Base-by-base conservation (phyloP, 2,797 vertebrate genomes). In the Tenualosa thibaudeaui region DNA sequence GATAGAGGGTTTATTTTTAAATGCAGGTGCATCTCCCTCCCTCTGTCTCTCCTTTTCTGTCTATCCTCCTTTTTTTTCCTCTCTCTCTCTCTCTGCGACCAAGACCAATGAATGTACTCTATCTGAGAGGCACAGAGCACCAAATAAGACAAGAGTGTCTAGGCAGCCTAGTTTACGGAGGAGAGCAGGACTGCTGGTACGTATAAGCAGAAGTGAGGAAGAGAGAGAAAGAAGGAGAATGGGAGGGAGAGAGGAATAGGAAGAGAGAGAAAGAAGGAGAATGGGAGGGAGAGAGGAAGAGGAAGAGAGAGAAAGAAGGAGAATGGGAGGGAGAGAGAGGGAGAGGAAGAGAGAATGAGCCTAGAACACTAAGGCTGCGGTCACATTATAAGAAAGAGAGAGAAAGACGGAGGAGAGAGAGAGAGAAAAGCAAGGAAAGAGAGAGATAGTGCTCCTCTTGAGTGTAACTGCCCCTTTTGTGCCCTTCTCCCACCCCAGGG, bases 1-100 rank as follows among this genome's bases (percentile, higher is more conserved):
- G 92, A 91, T 86, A 91, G 87, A 91, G 88, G 87, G 91, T 87
- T 85, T 96, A 95, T 96, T 95, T 95, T 93, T 96, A 95, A 93
- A 91, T 91, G 87, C 94, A 95, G 94, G 94, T 95, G 93, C 90
- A 86, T 92, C 4, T 26, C 2, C 26, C 56, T 62, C n/a, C 8
- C 58, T 60, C 58, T 62, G 0, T 58, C 4, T 22, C 54, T 22
- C 15, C 22, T 7, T 60, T 2, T 60, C 56, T 60, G 3, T 65
- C 17, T 56, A 19, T 62, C 58, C 24, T 13, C 8, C 6, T 62
- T 56, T 7, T 4, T 3, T 56, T 3, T 62, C 2, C 9, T 26
- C n/a, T 62, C n/a, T 24, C 24, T 65, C 24, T 65, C 7, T 65
- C n/a, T 65, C n/a, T 65, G 60, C 91, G 90, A 88, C 86, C 87